phyloP scores from a whole-genome alignment of 2,888 invertebrate genomes.

The Thumatha senex region DNA sequence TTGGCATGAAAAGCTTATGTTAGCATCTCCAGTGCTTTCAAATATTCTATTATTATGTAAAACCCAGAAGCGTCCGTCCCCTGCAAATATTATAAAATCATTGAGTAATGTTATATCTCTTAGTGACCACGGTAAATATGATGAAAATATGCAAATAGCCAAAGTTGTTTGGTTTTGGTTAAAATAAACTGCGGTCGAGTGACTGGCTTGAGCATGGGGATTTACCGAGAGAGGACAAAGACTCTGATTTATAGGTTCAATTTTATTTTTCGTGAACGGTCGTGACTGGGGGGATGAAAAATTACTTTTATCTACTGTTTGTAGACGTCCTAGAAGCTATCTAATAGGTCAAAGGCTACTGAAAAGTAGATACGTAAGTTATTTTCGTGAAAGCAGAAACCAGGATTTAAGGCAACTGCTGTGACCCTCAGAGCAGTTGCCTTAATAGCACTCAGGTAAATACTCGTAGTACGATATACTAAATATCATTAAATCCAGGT shows the following conservation, averaged over 20 bases:
- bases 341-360: too few species aligned
- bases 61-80: conserved; percentile 47
- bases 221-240: conserved; percentile 36
- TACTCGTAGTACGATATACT: too few species aligned
- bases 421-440: too few species aligned
- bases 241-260: conserved; percentile 17
- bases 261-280: conserved; percentile 3
- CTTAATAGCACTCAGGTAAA: too few species aligned
- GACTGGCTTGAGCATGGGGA: conserved; percentile 37
- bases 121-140: conserved; percentile 65
- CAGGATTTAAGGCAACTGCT: too few species aligned
- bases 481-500: too few species aligned
- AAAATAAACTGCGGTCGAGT: conserved; percentile 57
- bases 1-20: background rate
- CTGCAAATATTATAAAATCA: conserved; percentile 67
- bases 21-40: conserved; percentile 16
- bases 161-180: conserved; percentile 59
- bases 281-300: background rate
- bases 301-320: background rate
- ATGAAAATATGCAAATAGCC: conserved; percentile 70
- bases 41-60: conserved; percentile 51
- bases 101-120: conserved; percentile 69
- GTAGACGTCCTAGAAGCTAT: too few species aligned
- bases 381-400: too few species aligned
- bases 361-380: too few species aligned